A percentile compares a stretch with the other conserved stretches of the same genome.
Evolutionary conservation across 2,113 vertebrate genomes (phyloP).

Genomic region (Microtus pennsylvanicus): DNA sequence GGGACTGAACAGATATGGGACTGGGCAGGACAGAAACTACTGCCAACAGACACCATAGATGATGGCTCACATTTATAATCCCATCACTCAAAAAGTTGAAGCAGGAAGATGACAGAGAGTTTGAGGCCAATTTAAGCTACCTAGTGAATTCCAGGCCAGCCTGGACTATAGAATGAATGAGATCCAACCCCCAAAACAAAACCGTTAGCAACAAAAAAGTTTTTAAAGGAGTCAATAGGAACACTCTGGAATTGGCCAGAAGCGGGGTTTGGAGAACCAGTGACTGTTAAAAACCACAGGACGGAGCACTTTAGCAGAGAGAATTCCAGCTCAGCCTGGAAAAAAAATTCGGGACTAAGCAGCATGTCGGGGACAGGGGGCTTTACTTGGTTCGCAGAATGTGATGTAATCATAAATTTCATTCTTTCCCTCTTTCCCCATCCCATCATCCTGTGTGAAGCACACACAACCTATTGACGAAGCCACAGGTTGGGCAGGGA

Average conservation of each 20-base stretch:
- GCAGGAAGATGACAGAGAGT: not conserved
- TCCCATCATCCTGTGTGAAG: not conserved
- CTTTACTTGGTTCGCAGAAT: not conserved
- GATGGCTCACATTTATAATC: not conserved
- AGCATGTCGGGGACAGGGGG: not conserved
- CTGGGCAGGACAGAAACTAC: no score
- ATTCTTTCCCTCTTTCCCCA: no score
- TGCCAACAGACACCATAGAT: not conserved
- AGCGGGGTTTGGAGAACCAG: accelerated
- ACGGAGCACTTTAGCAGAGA: accelerated
- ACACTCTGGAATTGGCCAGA: not conserved
- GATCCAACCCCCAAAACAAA: not conserved
- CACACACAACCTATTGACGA: accelerated
- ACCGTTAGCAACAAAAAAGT: not conserved
- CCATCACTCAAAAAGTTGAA: not conserved
- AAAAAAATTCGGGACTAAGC: not conserved
- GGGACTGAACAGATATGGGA: no score
- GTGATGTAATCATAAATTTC: accelerated
- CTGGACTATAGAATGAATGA: not conserved
- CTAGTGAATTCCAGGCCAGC: not conserved
- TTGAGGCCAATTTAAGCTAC: not conserved
- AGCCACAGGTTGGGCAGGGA: not conserved
- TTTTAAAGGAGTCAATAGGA: not conserved
- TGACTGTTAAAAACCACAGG: not conserved
- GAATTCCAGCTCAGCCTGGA: not conserved